Evolutionary conservation across 2,113 vertebrate species (phyloP).

Genomic region (Clarias batrachus): DNA sequence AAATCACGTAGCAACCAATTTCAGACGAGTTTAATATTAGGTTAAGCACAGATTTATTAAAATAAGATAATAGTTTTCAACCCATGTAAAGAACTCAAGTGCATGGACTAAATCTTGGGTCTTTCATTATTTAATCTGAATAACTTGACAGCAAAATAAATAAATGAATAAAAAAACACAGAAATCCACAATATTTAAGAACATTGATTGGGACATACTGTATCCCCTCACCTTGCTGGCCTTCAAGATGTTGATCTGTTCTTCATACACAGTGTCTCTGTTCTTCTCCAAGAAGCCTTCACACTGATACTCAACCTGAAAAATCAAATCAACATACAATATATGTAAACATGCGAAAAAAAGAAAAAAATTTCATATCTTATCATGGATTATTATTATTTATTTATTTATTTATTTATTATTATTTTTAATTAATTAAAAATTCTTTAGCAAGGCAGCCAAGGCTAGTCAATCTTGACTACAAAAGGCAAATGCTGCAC

Average conservation of each 20-base stretch:
- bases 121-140: too few relatives aligned
- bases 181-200: not conserved
- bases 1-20: too few relatives aligned
- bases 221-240: constrained; percentile 81
- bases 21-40: too few relatives aligned
- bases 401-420: too few relatives aligned
- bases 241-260: constrained; percentile 92
- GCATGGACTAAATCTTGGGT: too few relatives aligned
- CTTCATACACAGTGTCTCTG: constrained; percentile 87
- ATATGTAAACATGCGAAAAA: not conserved
- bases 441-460: not conserved
- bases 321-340: not conserved
- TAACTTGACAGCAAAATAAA: not conserved
- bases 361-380: not conserved
- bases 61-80: too few relatives aligned
- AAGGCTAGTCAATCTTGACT: not conserved
- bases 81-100: too few relatives aligned
- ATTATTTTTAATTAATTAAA: too few relatives aligned
- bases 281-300: constrained; percentile 91
- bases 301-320: constrained; percentile 87
- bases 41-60: too few relatives aligned
- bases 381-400: not conserved
- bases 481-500: not conserved
- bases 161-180: not conserved
- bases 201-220: not conserved